phyloP scores from a whole-genome alignment of 2,797 vertebrate genomes.

The Manis pentadactyla region DNA sequence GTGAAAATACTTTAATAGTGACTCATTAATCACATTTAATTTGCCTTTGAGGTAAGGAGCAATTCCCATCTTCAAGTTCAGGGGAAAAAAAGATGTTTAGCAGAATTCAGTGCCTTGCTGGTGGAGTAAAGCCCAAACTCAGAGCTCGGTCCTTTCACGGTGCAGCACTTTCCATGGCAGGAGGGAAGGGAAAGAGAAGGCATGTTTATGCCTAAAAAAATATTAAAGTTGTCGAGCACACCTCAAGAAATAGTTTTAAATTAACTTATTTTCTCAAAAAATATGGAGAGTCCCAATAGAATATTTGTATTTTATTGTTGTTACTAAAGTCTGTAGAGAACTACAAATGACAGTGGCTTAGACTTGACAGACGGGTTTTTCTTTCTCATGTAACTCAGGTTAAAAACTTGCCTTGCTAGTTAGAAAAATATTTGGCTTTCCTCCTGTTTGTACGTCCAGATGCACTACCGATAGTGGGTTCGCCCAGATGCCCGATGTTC shows the following conservation, averaged over 20 bases:
- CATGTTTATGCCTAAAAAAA: not conserved
- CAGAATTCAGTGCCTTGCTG: not conserved
- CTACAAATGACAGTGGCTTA: not conserved
- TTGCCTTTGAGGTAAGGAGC: not conserved
- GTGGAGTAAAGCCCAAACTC: not conserved
- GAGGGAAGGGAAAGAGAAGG: not conserved
- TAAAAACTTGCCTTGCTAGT: not conserved
- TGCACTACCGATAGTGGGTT: not conserved
- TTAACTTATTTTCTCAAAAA: not conserved
- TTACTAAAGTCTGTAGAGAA: not conserved
- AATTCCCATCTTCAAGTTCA: not conserved
- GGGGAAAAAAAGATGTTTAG: not conserved
- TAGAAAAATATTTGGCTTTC: constrained; percentile 4
- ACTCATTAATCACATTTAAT: not conserved
- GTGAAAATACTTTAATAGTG: constrained; percentile 8
- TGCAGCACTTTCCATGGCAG: not conserved
- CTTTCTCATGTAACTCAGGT: not conserved
- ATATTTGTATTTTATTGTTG: not conserved
- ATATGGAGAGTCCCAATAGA: not conserved
- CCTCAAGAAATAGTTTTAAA: not conserved
- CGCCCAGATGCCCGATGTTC: not conserved
- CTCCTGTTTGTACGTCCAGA: not conserved
- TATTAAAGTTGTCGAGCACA: not conserved
- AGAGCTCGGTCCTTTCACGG: not conserved
- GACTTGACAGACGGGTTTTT: not conserved